phyloP scores from a whole-genome alignment of 2,113 vertebrate species.

The Nannospalax galili region DNA sequence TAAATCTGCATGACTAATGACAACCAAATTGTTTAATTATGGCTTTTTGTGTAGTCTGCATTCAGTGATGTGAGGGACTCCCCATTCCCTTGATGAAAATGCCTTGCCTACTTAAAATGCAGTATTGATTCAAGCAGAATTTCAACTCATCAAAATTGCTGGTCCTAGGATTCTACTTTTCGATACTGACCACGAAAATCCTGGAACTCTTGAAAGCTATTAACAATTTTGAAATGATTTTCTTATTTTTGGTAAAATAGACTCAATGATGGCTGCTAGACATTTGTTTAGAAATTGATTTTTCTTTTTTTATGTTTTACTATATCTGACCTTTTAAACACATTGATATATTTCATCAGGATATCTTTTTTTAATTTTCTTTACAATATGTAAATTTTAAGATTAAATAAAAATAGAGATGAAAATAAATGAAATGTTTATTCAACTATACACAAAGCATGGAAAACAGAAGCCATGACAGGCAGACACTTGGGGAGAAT shows the following conservation, averaged over 20 bases:
- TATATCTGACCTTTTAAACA: constrained; percentile 14
- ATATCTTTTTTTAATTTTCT: constrained; percentile 12
- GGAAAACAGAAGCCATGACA: constrained; percentile 11
- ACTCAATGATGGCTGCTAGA: background rate
- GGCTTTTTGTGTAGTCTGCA: constrained; percentile 66
- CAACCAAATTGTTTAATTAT: constrained; percentile 78
- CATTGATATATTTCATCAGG: constrained; percentile 29
- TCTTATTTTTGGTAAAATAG: constrained; percentile 21
- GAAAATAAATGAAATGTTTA: constrained; percentile 47
- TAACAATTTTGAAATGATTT: constrained; percentile 35
- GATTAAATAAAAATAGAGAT: constrained; percentile 32
- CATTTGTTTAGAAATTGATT: constrained; percentile 34
- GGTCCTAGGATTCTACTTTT: constrained; percentile 41
- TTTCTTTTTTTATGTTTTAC: constrained; percentile 1
- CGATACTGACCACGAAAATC: constrained; percentile 49
- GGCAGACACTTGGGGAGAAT: constrained; percentile 11
- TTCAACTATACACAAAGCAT: constrained; percentile 18
- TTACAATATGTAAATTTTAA: constrained; percentile 35
- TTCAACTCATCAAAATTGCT: constrained; percentile 42
- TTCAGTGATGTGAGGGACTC: constrained; percentile 54
- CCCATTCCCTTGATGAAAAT: constrained; percentile 58
- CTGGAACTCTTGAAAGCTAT: constrained; percentile 27
- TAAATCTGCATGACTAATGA: constrained; percentile 70
- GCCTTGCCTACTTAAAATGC: constrained; percentile 59
- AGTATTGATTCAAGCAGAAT: constrained; percentile 62